Evolutionary conservation across 2,888 invertebrate genomes (phyloP), one percentile per base, ranked within the genome.

Genomic region (Papilio demoleus): DNA sequence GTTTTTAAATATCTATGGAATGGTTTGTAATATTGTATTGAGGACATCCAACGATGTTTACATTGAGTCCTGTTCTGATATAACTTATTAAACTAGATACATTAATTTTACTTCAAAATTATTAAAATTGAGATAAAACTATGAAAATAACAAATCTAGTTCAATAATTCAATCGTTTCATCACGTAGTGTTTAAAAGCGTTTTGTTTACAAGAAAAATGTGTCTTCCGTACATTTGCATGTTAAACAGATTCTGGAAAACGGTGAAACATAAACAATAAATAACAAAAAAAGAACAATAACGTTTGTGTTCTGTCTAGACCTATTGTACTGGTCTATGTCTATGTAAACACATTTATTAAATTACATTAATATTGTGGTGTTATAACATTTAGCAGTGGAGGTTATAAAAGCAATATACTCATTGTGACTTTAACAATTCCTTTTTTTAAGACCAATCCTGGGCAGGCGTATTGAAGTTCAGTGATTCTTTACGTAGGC

Each of bases 281-380:
- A 67, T 47, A 67, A 50, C 36, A 60, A 50, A 56, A 66, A 66
- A n/a, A 19, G 38, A 61, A 67, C 61, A 67, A 67, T 68, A 58
- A 68, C 17, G 24, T 68, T 68, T 68, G 67, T 68, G 38, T 36
- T 34, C 42, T 14, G 53, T 56, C 34, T 42, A 17, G 42, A 19
- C 34, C 58, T 42, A 68, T 68, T 68, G 67, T 68, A n/a, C 17
- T n/a, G 31, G 65, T 40, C 24, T 61, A 40, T n/a, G 53, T 14
- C n/a, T 27, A 14, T n/a, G 14, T 31, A 24, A 36, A 63, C 36
- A 56, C 56, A 45, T 62, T 50, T 60, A 40, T 61, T 50, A 61
- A 61, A 38, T 53, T 24, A 17, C 47, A 53, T 19, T 47, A 60
- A 60, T 47, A 27, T 60, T 31, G 19, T 34, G 40, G 40, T 66